Evolutionary conservation across 2,113 vertebrate genomes (phyloP), one percentile per base, ranked within the genome.

Genomic region (Carassius auratus): DNA sequence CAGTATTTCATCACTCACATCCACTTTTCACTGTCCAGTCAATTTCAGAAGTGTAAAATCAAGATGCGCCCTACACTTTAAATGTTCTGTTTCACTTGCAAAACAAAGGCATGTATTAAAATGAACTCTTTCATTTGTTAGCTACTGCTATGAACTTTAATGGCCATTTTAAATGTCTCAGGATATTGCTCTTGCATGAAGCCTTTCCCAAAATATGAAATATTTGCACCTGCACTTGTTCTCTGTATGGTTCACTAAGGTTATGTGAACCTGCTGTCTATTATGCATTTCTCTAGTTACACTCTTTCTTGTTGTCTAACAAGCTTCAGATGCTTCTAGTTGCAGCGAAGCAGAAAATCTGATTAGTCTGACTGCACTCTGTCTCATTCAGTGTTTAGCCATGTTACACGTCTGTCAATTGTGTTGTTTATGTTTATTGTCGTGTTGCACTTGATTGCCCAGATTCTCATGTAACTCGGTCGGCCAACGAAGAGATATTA

Each of bases 331-430:
- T 84, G 66, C 55, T 57, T 81, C 82, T 68, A 45, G 42, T 81
- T 36, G 2, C 50, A 38, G 55, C 48, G 68, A 87, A 84, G 82
- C 83, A 84, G 66, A 84, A 84, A 85, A 87, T 87, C 83, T 81
- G 86, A 87, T 87, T 87, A 81, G 83, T 17, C 66, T 8, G 23
- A 66, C 83, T 69, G 17, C 23, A 77, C 84, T 87, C 78, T 78
- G 74, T 81, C 57, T 83, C 84, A 38, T 59, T 87, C 76, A 48
- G 74, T 59, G 48, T 74, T 80, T 81, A 80, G 81, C 68, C 10
- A 45, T 50, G 55, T 73, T 84, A 52, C 80, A 64, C 52, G 64
- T 68, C 73, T 79, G 59, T 69, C 86, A 77, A 33, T 81, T 81
- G 68, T 48, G 55, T 73, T 79, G 66, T 69, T 80, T 61, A 45